A percentile compares a stretch with the other conserved stretches of the same genome.
Evolutionary conservation across 2,797 vertebrate species (phyloP).

Genomic region (Acanthornis magna): DNA sequence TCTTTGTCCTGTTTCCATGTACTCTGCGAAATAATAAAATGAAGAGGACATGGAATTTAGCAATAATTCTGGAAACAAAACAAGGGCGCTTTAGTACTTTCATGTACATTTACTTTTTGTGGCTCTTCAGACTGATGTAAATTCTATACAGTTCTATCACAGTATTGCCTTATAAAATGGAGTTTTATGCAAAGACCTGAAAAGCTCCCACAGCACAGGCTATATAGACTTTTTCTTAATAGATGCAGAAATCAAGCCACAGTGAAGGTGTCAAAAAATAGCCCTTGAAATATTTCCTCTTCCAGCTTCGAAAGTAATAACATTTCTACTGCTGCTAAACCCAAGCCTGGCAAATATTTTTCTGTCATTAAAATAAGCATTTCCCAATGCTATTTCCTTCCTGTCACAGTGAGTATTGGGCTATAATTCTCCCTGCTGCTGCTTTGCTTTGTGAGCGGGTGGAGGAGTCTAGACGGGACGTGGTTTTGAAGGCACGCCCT

Average conservation of each 20-base stretch:
- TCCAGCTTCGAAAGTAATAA: constrained; percentile 54
- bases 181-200: constrained; percentile 34
- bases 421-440: constrained; percentile 40
- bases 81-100: not conserved
- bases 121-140: not conserved
- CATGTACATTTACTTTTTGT: not conserved
- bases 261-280: constrained; percentile 55
- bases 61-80: not conserved
- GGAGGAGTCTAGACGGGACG: not conserved
- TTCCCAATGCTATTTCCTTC: constrained; percentile 57
- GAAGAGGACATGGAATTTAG: not conserved
- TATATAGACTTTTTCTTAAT: constrained; percentile 7
- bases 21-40: not conserved
- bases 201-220: not conserved
- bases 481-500: not conserved
- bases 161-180: not conserved
- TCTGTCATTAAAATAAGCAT: constrained; percentile 60
- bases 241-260: constrained; percentile 52
- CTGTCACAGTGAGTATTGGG: constrained; percentile 34
- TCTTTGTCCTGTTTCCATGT: not conserved
- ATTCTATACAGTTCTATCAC: not conserved
- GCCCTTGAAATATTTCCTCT: constrained; percentile 60
- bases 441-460: not conserved
- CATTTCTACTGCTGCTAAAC: constrained; percentile 34
- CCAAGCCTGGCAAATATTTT: constrained; percentile 55